Base-by-base conservation (phyloP, 2,888 invertebrate genomes). In the Siphonodentalium dalli region DNA sequence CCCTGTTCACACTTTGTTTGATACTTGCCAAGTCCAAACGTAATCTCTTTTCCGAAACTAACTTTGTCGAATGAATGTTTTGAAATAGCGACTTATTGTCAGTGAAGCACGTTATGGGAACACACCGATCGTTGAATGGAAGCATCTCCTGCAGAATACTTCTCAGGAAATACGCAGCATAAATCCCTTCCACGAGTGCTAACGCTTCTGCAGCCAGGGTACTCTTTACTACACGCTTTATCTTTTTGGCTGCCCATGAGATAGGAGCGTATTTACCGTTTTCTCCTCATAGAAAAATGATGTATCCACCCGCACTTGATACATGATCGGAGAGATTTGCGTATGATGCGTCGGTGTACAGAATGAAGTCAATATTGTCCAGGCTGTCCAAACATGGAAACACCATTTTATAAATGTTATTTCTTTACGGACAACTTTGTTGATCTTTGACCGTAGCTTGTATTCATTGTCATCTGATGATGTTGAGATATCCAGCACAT, bases 271-370 rank as follows among this genome's bases (percentile, higher is more conserved):
- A 26, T 4, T 18, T 20, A 6, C 13, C 15, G 38, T 34, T n/a
- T 15, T 18, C 3, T 18, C 38, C 20, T 38, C 26, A 35, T 13
- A 54, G 37, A 24, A 53, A 48, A 13, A 48, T 33, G 13, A 47
- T 26, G 28, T 37, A 27, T 7, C 28, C 49, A 13, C 43, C 38
- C n/a, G 24, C 35, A 49, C 37, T 54, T 13, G 33, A 21, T 9
- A 46, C 20, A 39, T 49, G 48, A 42, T 48, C 44, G 33, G 27
- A n/a, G 15, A 54, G 20, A 37, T 54, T 54, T 3, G 50, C 54
- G 28, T 31, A 41, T n/a, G 50, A 27, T 24, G 54, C 54, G 44
- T 54, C 54, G 18, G 33, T 33, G 20, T 20, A 54, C n/a, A 42
- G 13, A 3, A 39, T 20, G n/a, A 54, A 21, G 18, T 37, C 31